Base-by-base conservation (phyloP, 2,797 vertebrate species). In the Remorina albescens region DNA sequence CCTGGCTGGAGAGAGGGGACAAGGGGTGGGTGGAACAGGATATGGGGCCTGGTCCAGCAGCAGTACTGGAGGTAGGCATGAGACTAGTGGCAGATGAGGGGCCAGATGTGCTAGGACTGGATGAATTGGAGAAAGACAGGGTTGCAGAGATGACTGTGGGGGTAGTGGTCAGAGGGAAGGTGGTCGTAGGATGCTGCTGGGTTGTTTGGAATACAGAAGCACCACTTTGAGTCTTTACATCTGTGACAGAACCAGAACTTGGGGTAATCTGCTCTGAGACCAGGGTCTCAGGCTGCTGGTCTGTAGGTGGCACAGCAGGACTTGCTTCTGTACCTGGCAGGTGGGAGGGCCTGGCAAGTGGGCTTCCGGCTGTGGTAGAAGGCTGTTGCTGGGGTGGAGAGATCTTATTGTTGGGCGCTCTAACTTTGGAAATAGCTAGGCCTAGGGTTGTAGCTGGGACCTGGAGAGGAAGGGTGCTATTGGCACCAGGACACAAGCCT, bases 301-400 rank as follows among this genome's bases (percentile, higher is more conserved):
- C 13, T 6, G 9, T 3, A 39, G 28, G 4, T 16, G 58, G 30
- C 8, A 0, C 2, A 0, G 0, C 12, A 0, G n/a, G 6, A 15
- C 6, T 36, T n/a, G 36, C 2, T 58, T 36, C 34, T 46, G 9
- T 1, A 11, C 5, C 0, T 3, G 11, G 23, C 16, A 15, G 39
- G 50, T 7, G 18, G 26, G 18, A 16, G 12, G 50, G 0, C 8
- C 19, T 10, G 9, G 47, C 36, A 23, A 44, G 4, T 15, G 19
- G 32, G 34, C 13, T 8, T 67, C 7, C 36, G n/a, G 58, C 19
- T 16, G 41, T 11, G 26, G 54, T 2, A 4, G 25, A 41, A 34
- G 25, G 21, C 30, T 46, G 36, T 28, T 46, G 36, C 18, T 68
- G 60, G 1, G 54, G 18, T 55, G 59, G 4, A 30, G 18, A n/a